Conservation (phyloP, 2,888 invertebrate genomes). For the Apomyelois bistriatella region DNA sequence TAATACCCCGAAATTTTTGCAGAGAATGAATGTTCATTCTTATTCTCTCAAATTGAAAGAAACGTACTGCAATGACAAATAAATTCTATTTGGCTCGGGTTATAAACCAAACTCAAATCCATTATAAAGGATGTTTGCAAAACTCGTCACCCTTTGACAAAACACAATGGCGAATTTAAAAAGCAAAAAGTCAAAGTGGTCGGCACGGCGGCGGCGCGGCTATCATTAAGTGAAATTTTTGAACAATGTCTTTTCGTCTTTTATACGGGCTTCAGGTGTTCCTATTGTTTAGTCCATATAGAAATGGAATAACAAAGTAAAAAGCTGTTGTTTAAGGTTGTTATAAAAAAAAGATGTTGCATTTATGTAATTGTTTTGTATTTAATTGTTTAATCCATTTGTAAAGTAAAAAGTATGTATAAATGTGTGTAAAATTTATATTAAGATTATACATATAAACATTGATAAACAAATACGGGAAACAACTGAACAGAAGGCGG, state of each 20-base stretch:
- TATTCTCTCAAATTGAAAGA: too few species aligned
- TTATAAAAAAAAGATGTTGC: background rate
- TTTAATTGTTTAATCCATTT: too few species aligned
- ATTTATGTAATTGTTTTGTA: background rate
- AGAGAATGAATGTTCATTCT: too few species aligned
- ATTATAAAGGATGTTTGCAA: background rate
- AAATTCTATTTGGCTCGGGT: background rate
- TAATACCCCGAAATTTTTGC: too few species aligned
- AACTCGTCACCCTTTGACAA: background rate
- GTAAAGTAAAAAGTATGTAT: too few species aligned
- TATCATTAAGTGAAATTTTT: background rate
- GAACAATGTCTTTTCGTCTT: constrained; percentile 1
- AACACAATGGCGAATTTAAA: constrained; percentile 1
- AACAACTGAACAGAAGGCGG: too few species aligned
- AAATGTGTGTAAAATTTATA: too few species aligned
- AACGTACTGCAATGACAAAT: background rate
- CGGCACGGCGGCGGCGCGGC: background rate
- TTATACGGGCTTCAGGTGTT: background rate
- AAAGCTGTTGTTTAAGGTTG: background rate
- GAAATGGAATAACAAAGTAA: background rate
- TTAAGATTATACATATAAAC: too few species aligned
- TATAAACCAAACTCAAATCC: background rate
- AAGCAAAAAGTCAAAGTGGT: background rate
- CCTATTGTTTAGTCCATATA: background rate
- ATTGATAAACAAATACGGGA: too few species aligned